Evolutionary conservation across 2,888 invertebrate genomes (phyloP).

Genomic region (Thecophora atra): DNA sequence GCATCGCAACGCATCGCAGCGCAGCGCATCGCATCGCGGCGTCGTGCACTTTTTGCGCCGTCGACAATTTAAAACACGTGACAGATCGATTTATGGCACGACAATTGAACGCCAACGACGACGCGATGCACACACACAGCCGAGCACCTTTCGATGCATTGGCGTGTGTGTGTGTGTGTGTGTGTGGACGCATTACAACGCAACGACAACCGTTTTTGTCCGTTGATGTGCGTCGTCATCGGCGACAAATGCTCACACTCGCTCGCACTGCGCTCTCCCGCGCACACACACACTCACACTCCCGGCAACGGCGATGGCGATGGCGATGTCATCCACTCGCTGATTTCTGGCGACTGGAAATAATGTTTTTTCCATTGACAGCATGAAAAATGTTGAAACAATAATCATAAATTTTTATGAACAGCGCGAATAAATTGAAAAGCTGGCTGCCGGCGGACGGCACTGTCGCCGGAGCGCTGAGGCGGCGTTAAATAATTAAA

Average conservation of each 20-base stretch:
- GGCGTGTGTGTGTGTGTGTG: background rate
- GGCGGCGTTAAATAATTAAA: too few relatives aligned
- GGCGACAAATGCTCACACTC: conserved; percentile 17
- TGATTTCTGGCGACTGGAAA: conserved; percentile 48
- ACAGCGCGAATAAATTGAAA: conserved; percentile 45
- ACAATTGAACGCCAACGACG: conserved; percentile 56
- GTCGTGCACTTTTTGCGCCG: conserved; percentile 58
- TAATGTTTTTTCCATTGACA: conserved; percentile 65
- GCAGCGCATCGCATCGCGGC: conserved; percentile 55
- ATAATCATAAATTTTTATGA: conserved; percentile 65
- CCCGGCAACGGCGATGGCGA: conserved; percentile 24
- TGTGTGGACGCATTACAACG: conserved; percentile 39
- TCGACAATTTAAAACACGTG: conserved; percentile 62
- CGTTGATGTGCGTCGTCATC: conserved; percentile 26
- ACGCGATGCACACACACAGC: background rate
- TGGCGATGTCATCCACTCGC: conserved; percentile 14
- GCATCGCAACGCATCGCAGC: conserved; percentile 57
- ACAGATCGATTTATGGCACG: conserved; percentile 65
- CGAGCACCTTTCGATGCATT: too few relatives aligned
- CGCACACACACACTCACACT: conserved; percentile 33
- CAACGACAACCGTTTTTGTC: conserved; percentile 35
- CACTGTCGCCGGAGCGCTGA: too few relatives aligned
- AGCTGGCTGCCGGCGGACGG: conserved; percentile 16
- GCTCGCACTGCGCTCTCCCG: conserved; percentile 1
- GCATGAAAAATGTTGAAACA: conserved; percentile 64